These are phyloP conservation scores for Nephrotoma flavescens DNA, from an alignment of 2,888 invertebrate genomes.

Conservation along the genomic window DNA sequence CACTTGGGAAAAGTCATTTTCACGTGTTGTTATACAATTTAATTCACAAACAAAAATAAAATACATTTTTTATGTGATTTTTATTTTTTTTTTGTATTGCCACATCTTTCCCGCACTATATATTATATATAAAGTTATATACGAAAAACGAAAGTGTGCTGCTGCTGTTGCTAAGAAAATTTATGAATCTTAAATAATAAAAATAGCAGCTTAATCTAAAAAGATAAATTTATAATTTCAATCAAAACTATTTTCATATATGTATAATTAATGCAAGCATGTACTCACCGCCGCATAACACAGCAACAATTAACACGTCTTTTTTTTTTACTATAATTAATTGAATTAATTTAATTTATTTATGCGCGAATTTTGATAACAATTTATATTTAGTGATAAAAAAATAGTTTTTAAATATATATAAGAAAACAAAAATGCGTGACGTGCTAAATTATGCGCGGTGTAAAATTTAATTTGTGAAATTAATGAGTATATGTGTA, in stretches of 20 bases:
- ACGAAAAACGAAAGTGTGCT: neutral
- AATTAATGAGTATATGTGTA: too few species aligned
- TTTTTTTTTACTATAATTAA: neutral
- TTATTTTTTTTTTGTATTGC: neutral
- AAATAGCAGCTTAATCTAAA: neutral
- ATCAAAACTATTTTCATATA: neutral
- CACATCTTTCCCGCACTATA: neutral
- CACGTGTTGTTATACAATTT: conserved; percentile 3
- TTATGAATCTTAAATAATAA: neutral
- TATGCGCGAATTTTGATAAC: neutral
- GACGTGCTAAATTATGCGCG: neutral
- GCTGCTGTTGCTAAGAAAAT: neutral
- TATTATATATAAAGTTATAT: neutral
- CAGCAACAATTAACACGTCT: neutral
- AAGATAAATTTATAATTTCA: neutral
- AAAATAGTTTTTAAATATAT: neutral
- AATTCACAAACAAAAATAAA: neutral
- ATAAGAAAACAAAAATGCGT: neutral
- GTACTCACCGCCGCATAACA: neutral
- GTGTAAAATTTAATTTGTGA: neutral
- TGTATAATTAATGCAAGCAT: neutral
- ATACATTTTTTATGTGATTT: neutral
- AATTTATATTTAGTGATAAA: neutral
- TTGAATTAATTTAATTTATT: neutral
- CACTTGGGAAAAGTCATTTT: conserved; percentile 2